Percentiles rank a stretch among this genome's conserved stretches.
Evolutionary conservation across 1,140 invertebrate genomes (phyloP).

Genomic region (Drosophila pruinosa): DNA sequence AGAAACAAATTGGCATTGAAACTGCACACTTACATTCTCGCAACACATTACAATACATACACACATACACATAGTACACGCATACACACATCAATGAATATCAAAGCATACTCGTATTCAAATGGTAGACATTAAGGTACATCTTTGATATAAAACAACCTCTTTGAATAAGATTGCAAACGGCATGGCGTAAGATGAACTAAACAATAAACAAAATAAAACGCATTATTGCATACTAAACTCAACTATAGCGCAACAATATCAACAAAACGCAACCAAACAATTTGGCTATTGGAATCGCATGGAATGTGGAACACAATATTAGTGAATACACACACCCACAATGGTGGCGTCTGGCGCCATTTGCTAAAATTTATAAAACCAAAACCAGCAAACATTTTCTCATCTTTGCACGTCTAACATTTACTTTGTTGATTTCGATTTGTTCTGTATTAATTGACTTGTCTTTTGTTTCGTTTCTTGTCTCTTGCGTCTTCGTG

Average conservation of each 20-base stretch:
- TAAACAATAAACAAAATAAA: conserved; percentile 29
- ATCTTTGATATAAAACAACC: conserved; percentile 36
- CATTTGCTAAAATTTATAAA: conserved; percentile 43
- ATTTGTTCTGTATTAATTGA: conserved; percentile 24
- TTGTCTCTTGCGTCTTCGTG: conserved; percentile 18
- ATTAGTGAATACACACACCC: conserved; percentile 40
- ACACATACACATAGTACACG: conserved; percentile 26
- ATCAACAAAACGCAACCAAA: conserved; percentile 46
- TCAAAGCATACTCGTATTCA: conserved; percentile 33
- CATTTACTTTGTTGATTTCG: not conserved
- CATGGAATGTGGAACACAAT: conserved; percentile 68
- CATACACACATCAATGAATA: conserved; percentile 26
- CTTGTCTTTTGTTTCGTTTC: conserved; percentile 31
- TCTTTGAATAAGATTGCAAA: conserved; percentile 20
- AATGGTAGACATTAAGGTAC: conserved; percentile 49
- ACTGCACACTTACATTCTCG: conserved; percentile 23
- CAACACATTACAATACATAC: conserved; percentile 40
- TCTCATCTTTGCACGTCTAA: conserved; percentile 62
- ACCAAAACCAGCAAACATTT: conserved; percentile 39
- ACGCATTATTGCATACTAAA: conserved; percentile 29
- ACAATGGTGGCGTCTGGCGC: conserved; percentile 49
- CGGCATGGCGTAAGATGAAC: conserved; percentile 61
- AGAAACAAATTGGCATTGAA: conserved; percentile 61
- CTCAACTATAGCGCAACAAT: conserved; percentile 34
- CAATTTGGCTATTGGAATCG: conserved; percentile 68